These are phyloP conservation scores for Mastomys coucha DNA, from an alignment of 2,113 vertebrate species.

Conservation along the genomic window DNA sequence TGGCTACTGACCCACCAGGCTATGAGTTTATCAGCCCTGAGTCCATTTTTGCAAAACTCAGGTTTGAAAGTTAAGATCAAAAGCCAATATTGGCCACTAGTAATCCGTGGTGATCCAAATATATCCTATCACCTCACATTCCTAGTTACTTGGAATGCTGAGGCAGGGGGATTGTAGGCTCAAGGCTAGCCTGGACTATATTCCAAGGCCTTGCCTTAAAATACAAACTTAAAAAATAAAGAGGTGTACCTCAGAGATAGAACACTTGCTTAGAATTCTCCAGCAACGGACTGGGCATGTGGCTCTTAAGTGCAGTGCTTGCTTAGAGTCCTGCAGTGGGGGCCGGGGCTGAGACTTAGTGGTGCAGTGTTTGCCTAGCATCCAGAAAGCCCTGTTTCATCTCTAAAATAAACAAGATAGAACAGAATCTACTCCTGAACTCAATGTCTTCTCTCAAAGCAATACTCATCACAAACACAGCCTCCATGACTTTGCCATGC, in stretches of 20 bases:
- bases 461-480: background rate
- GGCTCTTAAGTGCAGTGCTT: background rate
- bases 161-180: background rate
- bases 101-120: background rate
- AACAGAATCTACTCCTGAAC: background rate
- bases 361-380: background rate
- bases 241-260: background rate
- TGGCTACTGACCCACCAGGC: background rate
- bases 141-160: background rate
- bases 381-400: background rate
- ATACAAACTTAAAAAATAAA: background rate
- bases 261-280: background rate
- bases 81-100: background rate
- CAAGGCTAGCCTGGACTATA: background rate
- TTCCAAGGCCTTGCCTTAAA: background rate
- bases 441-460: conserved; percentile 31
- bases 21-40: background rate
- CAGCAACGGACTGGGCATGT: background rate
- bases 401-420: background rate
- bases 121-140: background rate
- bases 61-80: conserved; percentile 4
- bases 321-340: background rate
- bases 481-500: background rate
- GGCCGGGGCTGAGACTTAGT: too few species aligned
- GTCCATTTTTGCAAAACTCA: background rate